phyloP scores from a whole-genome alignment of 2,888 invertebrate genomes.

The Plemyria rubiginata region DNA sequence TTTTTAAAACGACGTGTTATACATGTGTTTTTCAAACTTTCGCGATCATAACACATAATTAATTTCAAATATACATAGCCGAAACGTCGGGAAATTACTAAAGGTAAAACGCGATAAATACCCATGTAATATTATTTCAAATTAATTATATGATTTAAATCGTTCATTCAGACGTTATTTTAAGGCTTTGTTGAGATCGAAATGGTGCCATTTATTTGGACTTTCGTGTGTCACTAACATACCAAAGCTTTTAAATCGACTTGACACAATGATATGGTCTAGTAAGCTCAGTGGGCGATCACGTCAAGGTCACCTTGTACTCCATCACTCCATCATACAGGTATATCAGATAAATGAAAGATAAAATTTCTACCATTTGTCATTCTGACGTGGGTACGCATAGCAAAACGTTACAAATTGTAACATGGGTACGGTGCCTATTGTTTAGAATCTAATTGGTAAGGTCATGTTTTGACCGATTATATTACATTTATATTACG shows the following conservation, averaged over 20 bases:
- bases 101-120: no score
- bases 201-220: not conserved
- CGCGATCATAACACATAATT: no score
- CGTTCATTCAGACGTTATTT: no score
- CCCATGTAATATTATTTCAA: no score
- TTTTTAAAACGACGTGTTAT: no score
- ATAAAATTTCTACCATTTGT: constrained; percentile 42
- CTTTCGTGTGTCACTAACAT: constrained; percentile 7
- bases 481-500: not conserved
- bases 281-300: constrained; percentile 22
- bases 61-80: no score
- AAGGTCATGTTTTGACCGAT: constrained; percentile 20
- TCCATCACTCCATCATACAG: constrained; percentile 27
- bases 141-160: no score
- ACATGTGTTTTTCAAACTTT: no score
- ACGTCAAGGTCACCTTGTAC: constrained; percentile 33
- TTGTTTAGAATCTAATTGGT: constrained; percentile 26
- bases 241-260: constrained; percentile 9
- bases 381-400: constrained; percentile 30
- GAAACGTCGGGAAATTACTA: no score
- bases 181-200: no score
- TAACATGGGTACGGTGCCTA: constrained; percentile 30
- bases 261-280: constrained; percentile 10
- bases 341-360: constrained; percentile 25
- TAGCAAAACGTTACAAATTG: constrained; percentile 38